Base-by-base conservation (phyloP, 2,797 vertebrate genomes). In the Petrocephalus sullivani region DNA sequence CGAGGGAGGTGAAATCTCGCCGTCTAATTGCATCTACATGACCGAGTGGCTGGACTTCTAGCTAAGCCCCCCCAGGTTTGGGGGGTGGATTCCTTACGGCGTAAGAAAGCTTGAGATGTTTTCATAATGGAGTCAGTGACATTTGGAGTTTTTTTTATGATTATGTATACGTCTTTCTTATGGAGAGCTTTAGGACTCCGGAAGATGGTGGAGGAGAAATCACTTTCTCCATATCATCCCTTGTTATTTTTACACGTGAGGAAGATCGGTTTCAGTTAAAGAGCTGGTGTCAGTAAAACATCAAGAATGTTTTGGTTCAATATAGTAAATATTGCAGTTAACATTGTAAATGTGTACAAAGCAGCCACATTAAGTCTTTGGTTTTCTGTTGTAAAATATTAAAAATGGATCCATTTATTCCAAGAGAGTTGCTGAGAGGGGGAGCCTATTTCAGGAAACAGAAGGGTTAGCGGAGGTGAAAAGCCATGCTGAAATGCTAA, bases 1-100 rank as follows among this genome's bases (percentile, higher is more conserved):
- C 1, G 97, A 98, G 92, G 98, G 97, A 41, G 98, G 98, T 56
- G 98, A 99, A 37, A 98, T 99, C 92, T 99, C 98, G 14, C 98
- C 98, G 6, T 97, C 97, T 0, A 97, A 94, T 91, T 99, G 98
- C 92, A 89, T 99, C 92, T 99, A 99, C 92, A 97, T 99, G 96
- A 95, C 92, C 3, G 98, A 99, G 87, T 99, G 98, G 98, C 91
- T 99, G 71, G 97, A 97, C 89, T 98, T 98, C 93, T 99, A 86
- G 56, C 14, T 46, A 8, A n/a, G 37, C 6, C 41, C 71, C 2
- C 0, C 71, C 8, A 37, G 0, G 16, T 14, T 46, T n/a, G 33
- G 16, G 14, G 71, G 71, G 19, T 19, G 37, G 16, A 78, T 78
- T 14, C 71, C 1, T 16, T 78, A 10, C 37, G 3, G 14, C 37